These are phyloP conservation scores for Saimiri boliviensis DNA, from an alignment of 2,113 vertebrate genomes.

Conservation along the genomic window DNA sequence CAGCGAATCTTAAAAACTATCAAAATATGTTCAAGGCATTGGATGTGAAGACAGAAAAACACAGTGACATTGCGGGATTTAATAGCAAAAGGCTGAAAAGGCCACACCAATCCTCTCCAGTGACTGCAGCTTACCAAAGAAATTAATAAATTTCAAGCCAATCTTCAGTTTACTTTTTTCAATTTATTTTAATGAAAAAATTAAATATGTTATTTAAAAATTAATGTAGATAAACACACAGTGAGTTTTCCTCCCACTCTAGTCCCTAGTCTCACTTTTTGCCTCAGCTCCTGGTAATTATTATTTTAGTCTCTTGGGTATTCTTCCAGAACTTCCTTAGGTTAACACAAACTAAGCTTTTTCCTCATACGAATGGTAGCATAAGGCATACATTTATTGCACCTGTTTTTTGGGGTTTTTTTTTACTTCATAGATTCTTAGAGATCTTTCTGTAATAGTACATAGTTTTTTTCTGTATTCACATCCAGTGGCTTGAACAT, in stretches of 20 bases:
- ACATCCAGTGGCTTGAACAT: not conserved
- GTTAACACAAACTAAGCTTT: not conserved
- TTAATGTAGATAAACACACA: not conserved
- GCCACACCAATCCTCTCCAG: not conserved
- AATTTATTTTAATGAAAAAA: not conserved
- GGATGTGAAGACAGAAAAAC: not conserved
- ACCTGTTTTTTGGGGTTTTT: not conserved
- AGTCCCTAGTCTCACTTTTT: not conserved
- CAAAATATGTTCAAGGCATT: not conserved
- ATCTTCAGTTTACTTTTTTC: not conserved
- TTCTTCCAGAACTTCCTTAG: not conserved
- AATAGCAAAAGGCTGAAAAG: not conserved
- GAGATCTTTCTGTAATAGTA: not conserved
- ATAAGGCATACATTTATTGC: not conserved
- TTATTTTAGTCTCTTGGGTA: not conserved
- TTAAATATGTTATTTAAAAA: not conserved
- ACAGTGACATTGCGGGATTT: not conserved
- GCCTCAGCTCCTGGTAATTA: not conserved
- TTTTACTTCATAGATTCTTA: not conserved
- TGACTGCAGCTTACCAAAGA: not conserved
- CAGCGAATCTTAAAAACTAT: not conserved
- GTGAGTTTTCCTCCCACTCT: not conserved
- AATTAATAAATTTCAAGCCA: not conserved
- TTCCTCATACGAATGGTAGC: not conserved
- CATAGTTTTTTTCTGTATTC: not conserved